Evolutionary conservation across 2,797 vertebrate species (phyloP), one percentile per base, ranked within the genome.

Genomic region (Oreonectes daqikongensis): DNA sequence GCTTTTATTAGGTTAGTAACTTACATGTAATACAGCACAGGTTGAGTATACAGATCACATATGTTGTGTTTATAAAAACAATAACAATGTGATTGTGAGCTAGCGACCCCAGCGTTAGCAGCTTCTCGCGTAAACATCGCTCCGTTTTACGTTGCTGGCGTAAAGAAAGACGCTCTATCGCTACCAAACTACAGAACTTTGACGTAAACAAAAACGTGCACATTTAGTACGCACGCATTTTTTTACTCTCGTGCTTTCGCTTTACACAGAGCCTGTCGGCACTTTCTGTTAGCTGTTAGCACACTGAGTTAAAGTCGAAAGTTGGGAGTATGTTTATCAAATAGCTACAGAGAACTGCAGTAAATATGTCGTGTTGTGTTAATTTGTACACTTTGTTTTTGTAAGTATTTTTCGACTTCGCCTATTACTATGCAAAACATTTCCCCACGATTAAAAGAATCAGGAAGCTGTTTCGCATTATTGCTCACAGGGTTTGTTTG

Each of bases 261-360:
- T 67, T 75, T 46, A 35, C 3, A 28, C 10, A 24, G 14, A 67
- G 22, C 24, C 30, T 12, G 20, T 44, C 40, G 2, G 12, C 12
- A 28, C 61, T 2, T 55, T 42, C 38, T 4, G 73, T 67, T 75
- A 75, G 73, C 73, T 46, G 26, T 75, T 75, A 75, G 73, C 73
- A 75, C 59, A 20, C 24, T 2, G 53, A 30, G 20, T 61, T 38
- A 9, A 8, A 20, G 9, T 6, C 57, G 57, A 44, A 35, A 64
- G 20, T 59, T 59, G 38, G 1, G 18, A 10, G 15, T 5, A 26
- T n/a, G 18, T 46, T 28, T 6, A 8, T 20, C 3, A 46, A 22
- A 14, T 17, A n/a, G n/a, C n/a, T n/a, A 22, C 14, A 32, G 14
- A 22, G 4, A 0, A 52, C 52, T 50, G 50, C 0, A 24, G 12